phyloP scores from a whole-genome alignment of 1,140 invertebrate species.

The Armadillidium nasatum region DNA sequence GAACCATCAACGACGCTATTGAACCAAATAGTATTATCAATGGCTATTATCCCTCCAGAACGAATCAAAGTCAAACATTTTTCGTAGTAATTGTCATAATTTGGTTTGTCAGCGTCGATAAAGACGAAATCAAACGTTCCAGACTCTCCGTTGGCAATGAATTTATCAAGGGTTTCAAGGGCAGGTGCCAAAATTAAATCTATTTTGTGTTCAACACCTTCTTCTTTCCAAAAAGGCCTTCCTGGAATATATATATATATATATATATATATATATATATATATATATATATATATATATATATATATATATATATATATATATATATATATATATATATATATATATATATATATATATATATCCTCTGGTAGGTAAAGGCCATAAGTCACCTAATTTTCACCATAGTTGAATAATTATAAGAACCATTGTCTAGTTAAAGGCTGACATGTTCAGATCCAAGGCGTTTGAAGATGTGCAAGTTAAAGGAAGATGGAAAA shows the following conservation, averaged over 20 bases:
- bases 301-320: constrained; percentile 17
- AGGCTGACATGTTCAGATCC: too few relatives aligned
- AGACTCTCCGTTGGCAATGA: constrained; percentile 48
- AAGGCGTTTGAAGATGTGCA: too few relatives aligned
- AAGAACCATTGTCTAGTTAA: too few relatives aligned
- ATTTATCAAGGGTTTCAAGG: constrained; percentile 48
- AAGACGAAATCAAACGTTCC: constrained; percentile 54
- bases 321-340: background rate
- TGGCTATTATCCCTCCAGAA: constrained; percentile 51
- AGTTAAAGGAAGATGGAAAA: too few relatives aligned
- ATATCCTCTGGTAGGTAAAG: too few relatives aligned
- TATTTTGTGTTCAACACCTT: constrained; percentile 49
- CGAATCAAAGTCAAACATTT: constrained; percentile 48
- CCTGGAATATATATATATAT: constrained; percentile 26
- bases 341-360: constrained; percentile 17
- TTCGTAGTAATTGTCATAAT: constrained; percentile 52
- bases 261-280: background rate
- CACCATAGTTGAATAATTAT: too few relatives aligned
- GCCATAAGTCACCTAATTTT: too few relatives aligned
- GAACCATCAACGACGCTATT: constrained; percentile 16
- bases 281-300: constrained; percentile 20
- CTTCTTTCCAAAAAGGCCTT: constrained; percentile 47
- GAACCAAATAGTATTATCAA: constrained; percentile 51
- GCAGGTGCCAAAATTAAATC: constrained; percentile 48
- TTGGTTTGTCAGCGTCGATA: constrained; percentile 53